A percentile compares a stretch with the other conserved stretches of the same genome.
Evolutionary conservation across 2,888 invertebrate genomes (phyloP).

Genomic region (Formica aserva): DNA sequence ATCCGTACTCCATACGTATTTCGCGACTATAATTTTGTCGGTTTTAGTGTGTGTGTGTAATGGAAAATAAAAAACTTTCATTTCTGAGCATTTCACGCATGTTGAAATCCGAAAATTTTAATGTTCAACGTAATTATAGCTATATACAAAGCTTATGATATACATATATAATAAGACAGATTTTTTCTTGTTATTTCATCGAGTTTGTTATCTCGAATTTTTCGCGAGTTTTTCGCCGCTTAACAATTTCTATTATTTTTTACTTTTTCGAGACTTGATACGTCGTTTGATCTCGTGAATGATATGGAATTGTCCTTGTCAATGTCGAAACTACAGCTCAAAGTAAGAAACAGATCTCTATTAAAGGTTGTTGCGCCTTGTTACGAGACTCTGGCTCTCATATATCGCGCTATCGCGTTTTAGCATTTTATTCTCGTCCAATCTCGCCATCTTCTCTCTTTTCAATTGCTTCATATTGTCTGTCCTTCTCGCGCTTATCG

Average conservation of each 20-base stretch:
- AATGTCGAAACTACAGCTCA: slow-evolving; percentile 30
- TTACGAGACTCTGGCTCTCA: slow-evolving; percentile 51
- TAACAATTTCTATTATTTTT: neutral
- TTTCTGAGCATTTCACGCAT: neutral
- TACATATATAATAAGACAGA: neutral
- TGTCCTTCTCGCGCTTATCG: slow-evolving; percentile 48
- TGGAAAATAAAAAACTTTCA: neutral
- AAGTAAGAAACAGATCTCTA: slow-evolving; percentile 44
- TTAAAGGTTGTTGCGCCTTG: slow-evolving; percentile 41
- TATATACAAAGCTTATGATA: slow-evolving; percentile 7
- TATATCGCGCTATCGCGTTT: slow-evolving; percentile 68
- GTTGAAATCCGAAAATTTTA: neutral
- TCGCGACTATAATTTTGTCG: neutral
- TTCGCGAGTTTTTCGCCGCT: neutral
- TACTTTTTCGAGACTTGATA: neutral
- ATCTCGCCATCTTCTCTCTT: slow-evolving; percentile 56
- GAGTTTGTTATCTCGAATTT: slow-evolving; percentile 16
- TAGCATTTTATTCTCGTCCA: slow-evolving; percentile 64
- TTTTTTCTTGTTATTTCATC: slow-evolving; percentile 34
- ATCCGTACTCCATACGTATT: neutral
- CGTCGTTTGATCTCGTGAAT: slow-evolving; percentile 27
- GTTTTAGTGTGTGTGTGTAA: neutral
- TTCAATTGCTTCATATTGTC: slow-evolving; percentile 57
- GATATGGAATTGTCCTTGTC: slow-evolving; percentile 9
- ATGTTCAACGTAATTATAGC: neutral